phyloP scores from a whole-genome alignment of 2,113 vertebrate species.

The Gnathochromis pfefferi region DNA sequence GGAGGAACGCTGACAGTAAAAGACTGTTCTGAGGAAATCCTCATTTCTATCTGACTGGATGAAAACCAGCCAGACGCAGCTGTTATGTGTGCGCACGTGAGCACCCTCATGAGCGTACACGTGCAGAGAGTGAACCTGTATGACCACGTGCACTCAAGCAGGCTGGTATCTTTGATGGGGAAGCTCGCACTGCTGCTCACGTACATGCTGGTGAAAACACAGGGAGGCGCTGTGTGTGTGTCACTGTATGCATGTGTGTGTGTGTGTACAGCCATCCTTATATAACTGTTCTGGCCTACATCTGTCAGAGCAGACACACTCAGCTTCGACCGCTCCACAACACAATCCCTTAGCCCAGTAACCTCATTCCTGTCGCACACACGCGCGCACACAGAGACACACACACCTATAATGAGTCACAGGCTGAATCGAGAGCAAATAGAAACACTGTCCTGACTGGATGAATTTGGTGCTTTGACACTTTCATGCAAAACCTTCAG shows the following conservation, averaged over 20 bases:
- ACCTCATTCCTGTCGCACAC: constrained; percentile 44
- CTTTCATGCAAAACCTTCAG: neutral
- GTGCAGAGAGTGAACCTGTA: neutral
- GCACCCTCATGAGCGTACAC: neutral
- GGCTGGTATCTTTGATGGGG: neutral
- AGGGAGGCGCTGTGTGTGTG: neutral
- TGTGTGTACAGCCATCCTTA: constrained; percentile 16
- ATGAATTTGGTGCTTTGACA: neutral
- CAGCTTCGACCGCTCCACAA: neutral
- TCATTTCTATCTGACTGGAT: neutral
- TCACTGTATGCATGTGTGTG: neutral
- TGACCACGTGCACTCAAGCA: neutral
- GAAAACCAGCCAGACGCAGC: neutral
- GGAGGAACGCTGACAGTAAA: neutral
- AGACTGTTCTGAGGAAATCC: neutral
- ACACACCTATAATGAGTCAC: neutral
- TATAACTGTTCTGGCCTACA: constrained; percentile 64
- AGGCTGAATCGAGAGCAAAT: neutral
- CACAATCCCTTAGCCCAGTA: constrained; percentile 48
- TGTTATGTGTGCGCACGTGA: neutral
- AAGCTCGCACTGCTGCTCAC: neutral
- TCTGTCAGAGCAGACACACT: constrained; percentile 3
- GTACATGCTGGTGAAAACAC: neutral
- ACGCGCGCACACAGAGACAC: neutral
- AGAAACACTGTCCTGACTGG: neutral